Base-by-base conservation (phyloP, 2,797 vertebrate species). In the Sciaenops ocellatus region DNA sequence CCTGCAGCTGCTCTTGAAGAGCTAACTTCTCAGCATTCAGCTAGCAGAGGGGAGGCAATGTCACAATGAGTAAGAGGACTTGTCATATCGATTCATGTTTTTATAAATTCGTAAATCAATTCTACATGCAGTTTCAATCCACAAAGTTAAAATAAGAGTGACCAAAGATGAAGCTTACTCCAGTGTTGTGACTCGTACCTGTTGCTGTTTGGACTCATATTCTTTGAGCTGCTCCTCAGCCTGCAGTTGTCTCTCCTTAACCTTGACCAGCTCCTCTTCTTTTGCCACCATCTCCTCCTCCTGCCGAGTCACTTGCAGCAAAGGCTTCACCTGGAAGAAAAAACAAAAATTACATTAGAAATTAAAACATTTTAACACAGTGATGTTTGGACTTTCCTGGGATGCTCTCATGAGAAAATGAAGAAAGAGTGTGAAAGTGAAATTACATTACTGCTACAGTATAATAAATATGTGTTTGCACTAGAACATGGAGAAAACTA, bases 1-100 rank as follows among this genome's bases (percentile, higher is more conserved):
- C 98, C 93, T 98, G 98, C 42, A 99, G 95, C 94, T 99, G 98
- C 93, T 99, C 98, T 85, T 99, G 98, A 60, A 99, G 96, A 74
- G 97, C 97, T 82, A 94, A 6, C 92, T 99, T 99, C 95, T 99
- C 98, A 0, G 95, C 87, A 72, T 90, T 92, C 63, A 99, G 91
- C 98, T 99, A 61, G 42, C 3, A 60, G 59, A 55, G 22, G 2
- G 3, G n/a, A 42, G 22, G 22, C 9, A 67, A 17, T 54, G 66
- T 30, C 61, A 54, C 28, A 20, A 54, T 16, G 2, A 64, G 18
- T 17, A 9, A 57, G 16, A 50, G 9, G 16, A 64, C n/a, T 59
- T 12, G 5, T 24, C 12, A 15, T 51, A 26, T 52, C 17, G 13
- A 51, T 4, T 48, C 22, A 26, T 13, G 16, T 26, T 68, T 68